Evolutionary conservation across 2,888 invertebrate species (phyloP).

Genomic region (Octonoba sinensis): DNA sequence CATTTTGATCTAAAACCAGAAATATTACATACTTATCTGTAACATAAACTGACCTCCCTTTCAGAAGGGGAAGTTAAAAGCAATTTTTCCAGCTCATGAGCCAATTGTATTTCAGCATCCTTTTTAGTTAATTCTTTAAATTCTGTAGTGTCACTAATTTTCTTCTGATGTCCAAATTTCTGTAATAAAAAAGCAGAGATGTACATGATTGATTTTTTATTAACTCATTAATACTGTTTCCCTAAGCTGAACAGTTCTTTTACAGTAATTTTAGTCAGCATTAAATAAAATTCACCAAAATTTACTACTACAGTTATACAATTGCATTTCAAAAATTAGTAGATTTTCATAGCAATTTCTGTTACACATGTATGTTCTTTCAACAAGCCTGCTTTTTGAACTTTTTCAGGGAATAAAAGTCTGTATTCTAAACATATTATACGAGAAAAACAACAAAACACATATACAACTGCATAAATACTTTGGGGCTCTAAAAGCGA

Average conservation of each 20-base stretch:
- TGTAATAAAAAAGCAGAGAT: slow-evolving; percentile 7
- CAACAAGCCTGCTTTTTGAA: no score
- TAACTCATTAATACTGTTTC: neutral
- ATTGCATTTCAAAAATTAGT: no score
- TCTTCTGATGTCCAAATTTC: slow-evolving; percentile 67
- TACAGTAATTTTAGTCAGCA: neutral
- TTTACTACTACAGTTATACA: no score
- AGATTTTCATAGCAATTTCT: no score
- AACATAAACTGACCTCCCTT: slow-evolving; percentile 65
- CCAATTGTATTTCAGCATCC: slow-evolving; percentile 89
- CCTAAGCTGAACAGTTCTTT: neutral
- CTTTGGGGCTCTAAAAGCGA: no score
- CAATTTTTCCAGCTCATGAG: slow-evolving; percentile 84
- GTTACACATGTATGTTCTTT: no score
- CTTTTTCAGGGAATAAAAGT: no score
- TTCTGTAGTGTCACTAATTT: slow-evolving; percentile 82
- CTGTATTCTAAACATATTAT: no score
- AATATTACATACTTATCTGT: neutral
- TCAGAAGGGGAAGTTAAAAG: slow-evolving; percentile 71
- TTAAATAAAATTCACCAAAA: no score
- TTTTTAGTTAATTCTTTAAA: slow-evolving; percentile 96
- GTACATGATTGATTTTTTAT: neutral
- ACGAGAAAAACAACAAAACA: no score
- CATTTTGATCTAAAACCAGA: no score
- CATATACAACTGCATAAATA: no score